Evolutionary conservation across 2,797 vertebrate species (phyloP), one percentile per base, ranked within the genome.

Genomic region (Mormyrus hasselquistii): DNA sequence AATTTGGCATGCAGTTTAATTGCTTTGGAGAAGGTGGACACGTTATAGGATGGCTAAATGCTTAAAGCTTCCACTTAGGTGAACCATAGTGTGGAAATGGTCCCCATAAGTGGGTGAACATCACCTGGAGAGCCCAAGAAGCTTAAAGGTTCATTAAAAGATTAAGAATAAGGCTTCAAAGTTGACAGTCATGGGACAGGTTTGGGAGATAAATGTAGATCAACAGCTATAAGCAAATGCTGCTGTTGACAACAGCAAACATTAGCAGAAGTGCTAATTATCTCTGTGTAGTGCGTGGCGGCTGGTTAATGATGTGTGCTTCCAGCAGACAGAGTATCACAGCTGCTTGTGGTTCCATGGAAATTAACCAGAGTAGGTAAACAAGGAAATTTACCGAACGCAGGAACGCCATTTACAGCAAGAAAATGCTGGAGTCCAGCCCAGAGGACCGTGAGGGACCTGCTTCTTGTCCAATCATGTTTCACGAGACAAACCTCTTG

Each of bases 201-300:
- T 79, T 79, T 44, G 16, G 73, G 38, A 44, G 73, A 79, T 79
- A 79, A 44, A 79, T 44, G 38, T 44, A 41, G 73, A 79, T 38
- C 73, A 41, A 79, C 73, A 79, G 34, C 62, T 69, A 69, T 69
- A 69, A 69, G 62, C 62, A 69, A 69, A 69, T 34, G 34, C 22
- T 86, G 83, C 49, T 12, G 49, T 53, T 86, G 47, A 86, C 50
- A 55, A 57, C 29, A 3, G 52, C 85, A 86, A 86, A 86, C 85
- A 86, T 86, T 57, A 55, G 52, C 85, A 38, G 50, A 86, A 86
- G 50, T 86, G 85, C 25, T 86, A 55, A 86, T 86, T 55, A 41
- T 86, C 85, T 86, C 85, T 47, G 25, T 25, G n/a, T 52, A 55
- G 49, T 86, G 34, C 29, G 85, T 86, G 73, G 52, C 34, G 85